Base-by-base conservation (phyloP, 2,797 vertebrate genomes). In the Ctenopoma kingsleyae region DNA sequence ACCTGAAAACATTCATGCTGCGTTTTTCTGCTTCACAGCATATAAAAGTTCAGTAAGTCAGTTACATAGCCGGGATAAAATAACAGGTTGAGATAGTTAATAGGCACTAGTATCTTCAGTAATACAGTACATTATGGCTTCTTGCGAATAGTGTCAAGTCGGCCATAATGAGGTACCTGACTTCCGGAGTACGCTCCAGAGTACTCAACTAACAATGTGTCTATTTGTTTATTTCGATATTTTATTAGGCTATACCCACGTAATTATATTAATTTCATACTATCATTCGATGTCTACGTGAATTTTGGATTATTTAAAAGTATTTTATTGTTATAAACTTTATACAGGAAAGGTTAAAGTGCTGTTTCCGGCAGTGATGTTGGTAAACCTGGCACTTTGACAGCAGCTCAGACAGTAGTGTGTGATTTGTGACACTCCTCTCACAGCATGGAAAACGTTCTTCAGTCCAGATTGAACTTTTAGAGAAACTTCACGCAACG, bases 401-500 rank as follows among this genome's bases (percentile, higher is more conserved):
- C 83, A 17, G 0, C 2, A n/a, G 8, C 36, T 36, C 20, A 23
- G 40, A 4, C 38, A 30, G 27, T 4, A 41, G 50, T 60, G 80
- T 65, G 74, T 76, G 69, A 65, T 49, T 74, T 68, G 8, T 86
- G 82, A 87, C 87, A 78, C 80, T 86, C 83, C 73, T 80, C 52
- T 47, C 62, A 67, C 78, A 86, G 82, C 87, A 91, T 92, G 91
- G 86, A 89, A 80, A 89, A 89, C 82, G 72, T 81, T 74, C 75
- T 75, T 75, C 67, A 52, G 69, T 43, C n/a, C 65, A 41, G 12
- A 35, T n/a, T 55, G 22, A 32, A 49, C 59, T 20, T 58, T 6
- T 62, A 63, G 47, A 86, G 4, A 57, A 67, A 58, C 67, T 36
- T 7, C 36, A 12, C 67, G 2, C 40, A 8, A 9, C 0, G 15